These are phyloP conservation scores for Squalus acanthias DNA, from an alignment of 2,797 vertebrate species.

Conservation along the genomic window DNA sequence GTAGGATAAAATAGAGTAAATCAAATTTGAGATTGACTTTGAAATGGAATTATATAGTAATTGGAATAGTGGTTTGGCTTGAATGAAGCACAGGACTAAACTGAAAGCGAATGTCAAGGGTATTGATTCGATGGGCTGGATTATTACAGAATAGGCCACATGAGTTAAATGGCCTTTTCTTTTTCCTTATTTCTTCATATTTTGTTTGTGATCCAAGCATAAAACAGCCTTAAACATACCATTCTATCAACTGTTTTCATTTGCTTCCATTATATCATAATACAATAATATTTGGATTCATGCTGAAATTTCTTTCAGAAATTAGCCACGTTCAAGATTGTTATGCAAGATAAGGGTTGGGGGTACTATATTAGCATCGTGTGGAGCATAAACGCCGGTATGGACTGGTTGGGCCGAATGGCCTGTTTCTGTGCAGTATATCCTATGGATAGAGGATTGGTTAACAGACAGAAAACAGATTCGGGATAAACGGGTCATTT, in stretches of 20 bases:
- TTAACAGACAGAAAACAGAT: no score
- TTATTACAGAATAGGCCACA: not conserved
- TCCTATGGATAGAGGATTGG: no score
- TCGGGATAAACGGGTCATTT: no score
- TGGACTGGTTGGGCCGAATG: no score
- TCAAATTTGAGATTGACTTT: slow-evolving; percentile 27
- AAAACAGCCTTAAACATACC: not conserved
- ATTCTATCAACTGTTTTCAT: not conserved
- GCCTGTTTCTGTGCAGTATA: no score
- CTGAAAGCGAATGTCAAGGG: not conserved
- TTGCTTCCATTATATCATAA: no score
- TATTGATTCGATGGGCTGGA: not conserved
- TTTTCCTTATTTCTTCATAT: not conserved
- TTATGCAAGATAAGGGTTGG: no score
- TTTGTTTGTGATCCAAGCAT: not conserved
- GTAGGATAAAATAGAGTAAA: slow-evolving; percentile 13
- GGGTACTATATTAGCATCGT: no score
- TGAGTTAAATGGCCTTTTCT: not conserved
- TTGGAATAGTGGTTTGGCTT: slow-evolving; percentile 14
- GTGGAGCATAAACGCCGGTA: no score
- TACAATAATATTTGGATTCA: not conserved
- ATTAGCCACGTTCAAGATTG: not conserved
- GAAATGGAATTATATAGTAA: slow-evolving; percentile 19
- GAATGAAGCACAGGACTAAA: not conserved
- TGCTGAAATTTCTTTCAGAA: not conserved